Conservation (phyloP, 2,888 invertebrate genomes). For the Achlya flavicornis region DNA sequence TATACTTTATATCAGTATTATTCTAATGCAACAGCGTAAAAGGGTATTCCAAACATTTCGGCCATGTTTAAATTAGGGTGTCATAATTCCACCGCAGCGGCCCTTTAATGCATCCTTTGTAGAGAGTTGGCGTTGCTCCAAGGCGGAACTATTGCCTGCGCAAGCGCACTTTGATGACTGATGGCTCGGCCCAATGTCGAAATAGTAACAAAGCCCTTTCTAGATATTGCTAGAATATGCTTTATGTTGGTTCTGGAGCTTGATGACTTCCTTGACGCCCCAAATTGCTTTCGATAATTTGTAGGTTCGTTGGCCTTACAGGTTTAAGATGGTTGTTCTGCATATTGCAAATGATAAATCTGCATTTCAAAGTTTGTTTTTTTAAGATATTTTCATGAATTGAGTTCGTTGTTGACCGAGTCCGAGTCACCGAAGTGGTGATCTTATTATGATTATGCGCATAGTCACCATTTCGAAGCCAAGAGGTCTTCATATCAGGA, state of each 20-base stretch:
- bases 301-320: slow-evolving; percentile 4
- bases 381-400: too few relatives aligned
- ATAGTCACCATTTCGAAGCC: too few relatives aligned
- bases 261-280: slow-evolving; percentile 4
- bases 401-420: too few relatives aligned
- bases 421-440: too few relatives aligned
- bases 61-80: slow-evolving; percentile 50
- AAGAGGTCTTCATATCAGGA: too few relatives aligned
- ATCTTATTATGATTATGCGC: too few relatives aligned
- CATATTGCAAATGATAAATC: too few relatives aligned
- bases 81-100: slow-evolving; percentile 45
- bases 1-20: too few relatives aligned
- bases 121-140: slow-evolving; percentile 65
- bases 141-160: slow-evolving; percentile 62
- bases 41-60: slow-evolving; percentile 21
- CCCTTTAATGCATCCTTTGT: slow-evolving; percentile 69
- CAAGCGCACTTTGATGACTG: slow-evolving; percentile 40
- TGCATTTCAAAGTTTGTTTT: too few relatives aligned
- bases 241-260: neutral
- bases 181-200: slow-evolving; percentile 43
- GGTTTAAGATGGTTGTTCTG: neutral
- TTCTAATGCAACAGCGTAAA: slow-evolving; percentile 22
- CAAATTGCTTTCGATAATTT: neutral
- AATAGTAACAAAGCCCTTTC: slow-evolving; percentile 47
- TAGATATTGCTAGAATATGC: neutral